Percentiles rank a stretch among this genome's conserved stretches.
Evolutionary conservation across 2,797 vertebrate species (phyloP).

Genomic region (Pipistrellus nathusii): DNA sequence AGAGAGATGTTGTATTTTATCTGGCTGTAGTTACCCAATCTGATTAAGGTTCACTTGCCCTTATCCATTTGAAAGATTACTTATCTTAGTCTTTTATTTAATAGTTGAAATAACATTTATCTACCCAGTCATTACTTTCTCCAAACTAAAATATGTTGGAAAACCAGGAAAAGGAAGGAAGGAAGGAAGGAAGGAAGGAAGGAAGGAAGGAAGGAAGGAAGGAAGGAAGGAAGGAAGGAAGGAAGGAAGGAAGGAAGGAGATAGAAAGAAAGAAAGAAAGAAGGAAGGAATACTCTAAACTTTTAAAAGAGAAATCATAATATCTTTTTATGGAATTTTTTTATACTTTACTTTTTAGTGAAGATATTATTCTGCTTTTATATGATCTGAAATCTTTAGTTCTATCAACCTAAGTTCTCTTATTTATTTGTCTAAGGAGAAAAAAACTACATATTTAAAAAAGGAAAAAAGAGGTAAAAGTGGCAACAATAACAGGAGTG

Average conservation of each 20-base stretch:
- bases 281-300: neutral
- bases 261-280: too few species aligned
- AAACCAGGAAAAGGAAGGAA: neutral
- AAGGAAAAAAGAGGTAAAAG: neutral
- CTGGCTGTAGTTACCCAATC: neutral
- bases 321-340: neutral
- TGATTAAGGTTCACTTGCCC: neutral
- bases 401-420: neutral
- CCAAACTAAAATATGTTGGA: neutral
- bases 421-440: neutral
- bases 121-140: neutral
- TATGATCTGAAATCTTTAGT: neutral
- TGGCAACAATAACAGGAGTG: neutral
- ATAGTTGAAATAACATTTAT: neutral
- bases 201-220: neutral
- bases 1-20: neutral
- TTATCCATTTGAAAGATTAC: slow-evolving; percentile 8
- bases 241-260: neutral
- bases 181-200: neutral
- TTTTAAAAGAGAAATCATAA: neutral
- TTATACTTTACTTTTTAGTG: neutral
- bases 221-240: neutral
- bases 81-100: neutral
- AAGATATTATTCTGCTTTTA: neutral
- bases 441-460: neutral